phyloP scores from a whole-genome alignment of 2,113 vertebrate species.

The Marcusenius ussheri region DNA sequence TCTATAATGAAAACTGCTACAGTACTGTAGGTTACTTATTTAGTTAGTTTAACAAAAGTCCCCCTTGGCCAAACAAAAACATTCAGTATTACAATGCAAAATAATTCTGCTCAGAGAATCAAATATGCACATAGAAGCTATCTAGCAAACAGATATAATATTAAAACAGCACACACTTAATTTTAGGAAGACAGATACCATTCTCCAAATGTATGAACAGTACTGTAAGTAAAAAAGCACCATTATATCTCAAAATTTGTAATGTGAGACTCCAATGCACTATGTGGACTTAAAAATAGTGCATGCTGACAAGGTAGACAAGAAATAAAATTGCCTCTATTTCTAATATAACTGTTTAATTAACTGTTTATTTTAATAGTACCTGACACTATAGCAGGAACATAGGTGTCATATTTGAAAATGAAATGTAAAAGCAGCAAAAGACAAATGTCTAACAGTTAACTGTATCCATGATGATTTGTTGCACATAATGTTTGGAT shows the following conservation, averaged over 20 bases:
- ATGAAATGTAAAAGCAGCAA: background rate
- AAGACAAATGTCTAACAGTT: background rate
- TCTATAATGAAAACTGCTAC: background rate
- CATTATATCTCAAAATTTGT: background rate
- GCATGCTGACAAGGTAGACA: background rate
- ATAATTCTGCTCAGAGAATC: constrained; percentile 12
- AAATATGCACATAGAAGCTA: constrained; percentile 39
- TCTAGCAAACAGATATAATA: constrained; percentile 32
- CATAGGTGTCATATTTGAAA: background rate
- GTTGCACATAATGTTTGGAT: background rate
- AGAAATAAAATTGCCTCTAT: background rate
- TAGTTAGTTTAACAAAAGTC: constrained; percentile 41
- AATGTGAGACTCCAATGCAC: constrained; percentile 6
- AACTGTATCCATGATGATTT: background rate
- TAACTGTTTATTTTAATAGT: background rate
- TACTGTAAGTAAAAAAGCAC: constrained; percentile 1
- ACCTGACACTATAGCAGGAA: background rate
- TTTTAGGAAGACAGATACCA: background rate
- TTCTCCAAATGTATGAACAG: background rate
- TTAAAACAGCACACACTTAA: background rate
- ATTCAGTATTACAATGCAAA: constrained; percentile 36
- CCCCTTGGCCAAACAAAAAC: constrained; percentile 36
- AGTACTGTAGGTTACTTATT: constrained; percentile 1
- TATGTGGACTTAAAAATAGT: background rate
- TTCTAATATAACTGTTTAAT: background rate